A percentile compares a stretch with the other conserved stretches of the same genome.
phyloP scores from a whole-genome alignment of 2,113 vertebrate species.

The Picathartes gymnocephalus region DNA sequence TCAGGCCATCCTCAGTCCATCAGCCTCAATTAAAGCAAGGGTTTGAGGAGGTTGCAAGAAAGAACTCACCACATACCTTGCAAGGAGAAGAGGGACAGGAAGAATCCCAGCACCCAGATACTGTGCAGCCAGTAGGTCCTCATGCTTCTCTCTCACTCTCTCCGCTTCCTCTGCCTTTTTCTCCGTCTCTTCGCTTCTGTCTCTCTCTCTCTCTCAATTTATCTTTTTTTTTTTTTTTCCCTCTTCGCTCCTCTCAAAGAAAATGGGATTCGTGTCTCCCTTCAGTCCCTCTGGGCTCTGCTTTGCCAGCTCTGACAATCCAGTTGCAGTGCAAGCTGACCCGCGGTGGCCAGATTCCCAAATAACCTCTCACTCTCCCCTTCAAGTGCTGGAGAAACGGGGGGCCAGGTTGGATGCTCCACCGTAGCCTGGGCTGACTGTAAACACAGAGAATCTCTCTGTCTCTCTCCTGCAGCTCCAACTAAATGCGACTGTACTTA shows the following conservation, averaged over 20 bases:
- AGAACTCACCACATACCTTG: conserved; percentile 72
- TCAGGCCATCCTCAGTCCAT: conserved; percentile 21
- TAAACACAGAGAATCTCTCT: conserved; percentile 69
- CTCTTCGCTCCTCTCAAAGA: not conserved
- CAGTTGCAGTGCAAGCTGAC: conserved; percentile 55
- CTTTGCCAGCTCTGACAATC: conserved; percentile 61
- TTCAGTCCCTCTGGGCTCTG: conserved; percentile 59
- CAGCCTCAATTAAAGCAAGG: conserved; percentile 1
- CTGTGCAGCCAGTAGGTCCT: conserved; percentile 84
- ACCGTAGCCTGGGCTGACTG: conserved; percentile 48
- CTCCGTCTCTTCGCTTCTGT: conserved; percentile 32
- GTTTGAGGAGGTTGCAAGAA: not conserved
- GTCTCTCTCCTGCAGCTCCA: conserved; percentile 81
- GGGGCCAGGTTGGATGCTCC: conserved; percentile 51
- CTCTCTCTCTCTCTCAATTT: conserved; percentile 16
- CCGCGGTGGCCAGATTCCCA: conserved; percentile 47
- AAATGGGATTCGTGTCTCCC: conserved; percentile 39
- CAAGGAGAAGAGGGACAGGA: conserved; percentile 80
- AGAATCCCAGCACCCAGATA: conserved; percentile 83
- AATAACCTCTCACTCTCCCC: conserved; percentile 42
- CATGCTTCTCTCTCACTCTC: conserved; percentile 69
- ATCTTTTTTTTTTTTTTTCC: not conserved
- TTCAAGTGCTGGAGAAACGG: conserved; percentile 40
- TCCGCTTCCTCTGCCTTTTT: conserved; percentile 56
- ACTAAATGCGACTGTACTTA: conserved; percentile 85